Conservation (phyloP, 1,140 invertebrate species). For the Maniola jurtina region DNA sequence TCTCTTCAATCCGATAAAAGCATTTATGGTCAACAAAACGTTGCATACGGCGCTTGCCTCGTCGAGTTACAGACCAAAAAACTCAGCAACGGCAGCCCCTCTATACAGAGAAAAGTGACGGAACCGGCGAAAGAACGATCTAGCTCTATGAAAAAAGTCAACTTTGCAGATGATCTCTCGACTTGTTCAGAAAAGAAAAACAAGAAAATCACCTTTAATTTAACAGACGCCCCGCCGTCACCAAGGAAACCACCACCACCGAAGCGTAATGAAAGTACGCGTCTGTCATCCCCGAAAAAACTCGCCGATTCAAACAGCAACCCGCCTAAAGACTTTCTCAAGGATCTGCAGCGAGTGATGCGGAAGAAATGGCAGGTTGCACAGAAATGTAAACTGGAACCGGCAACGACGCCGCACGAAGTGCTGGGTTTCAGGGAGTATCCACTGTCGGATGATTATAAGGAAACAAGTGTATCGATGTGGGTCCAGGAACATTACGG, state of each 20-base stretch:
- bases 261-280: slow-evolving; percentile 85
- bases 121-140: slow-evolving; percentile 55
- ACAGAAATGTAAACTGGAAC: slow-evolving; percentile 92
- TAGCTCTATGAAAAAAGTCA: slow-evolving; percentile 66
- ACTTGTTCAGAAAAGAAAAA: slow-evolving; percentile 54
- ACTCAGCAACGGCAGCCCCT: slow-evolving; percentile 55
- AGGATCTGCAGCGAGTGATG: slow-evolving; percentile 94
- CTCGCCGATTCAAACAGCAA: slow-evolving; percentile 84
- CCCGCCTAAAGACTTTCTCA: slow-evolving; percentile 90
- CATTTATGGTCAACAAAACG: slow-evolving; percentile 52
- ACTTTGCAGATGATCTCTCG: slow-evolving; percentile 62
- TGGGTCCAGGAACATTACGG: slow-evolving; percentile 95
- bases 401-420: slow-evolving; percentile 91
- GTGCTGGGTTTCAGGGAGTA: slow-evolving; percentile 93
- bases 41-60: slow-evolving; percentile 62
- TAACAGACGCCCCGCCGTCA: slow-evolving; percentile 59
- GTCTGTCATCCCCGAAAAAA: slow-evolving; percentile 86
- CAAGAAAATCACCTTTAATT: slow-evolving; percentile 66
- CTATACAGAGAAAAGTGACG: slow-evolving; percentile 50
- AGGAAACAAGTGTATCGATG: slow-evolving; percentile 91
- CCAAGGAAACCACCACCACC: slow-evolving; percentile 82
- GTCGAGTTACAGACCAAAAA: slow-evolving; percentile 65
- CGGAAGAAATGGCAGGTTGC: slow-evolving; percentile 96
- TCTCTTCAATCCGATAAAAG: slow-evolving; percentile 65
- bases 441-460: slow-evolving; percentile 84